Evolutionary conservation across 2,888 invertebrate species (phyloP).

Genomic region (Drosophila buzzatii): DNA sequence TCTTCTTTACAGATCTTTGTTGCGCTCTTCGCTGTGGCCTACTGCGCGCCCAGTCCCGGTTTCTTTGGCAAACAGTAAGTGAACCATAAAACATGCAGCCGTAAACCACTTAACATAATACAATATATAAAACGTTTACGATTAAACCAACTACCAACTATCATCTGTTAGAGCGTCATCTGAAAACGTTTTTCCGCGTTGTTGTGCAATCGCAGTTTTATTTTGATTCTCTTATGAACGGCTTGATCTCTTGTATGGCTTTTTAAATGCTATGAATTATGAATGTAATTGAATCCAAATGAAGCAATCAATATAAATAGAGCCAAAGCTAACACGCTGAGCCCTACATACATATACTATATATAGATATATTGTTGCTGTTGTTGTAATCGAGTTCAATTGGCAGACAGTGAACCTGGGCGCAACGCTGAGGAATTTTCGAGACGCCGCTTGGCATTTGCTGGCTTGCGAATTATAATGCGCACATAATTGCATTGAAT

Average conservation of each 20-base stretch:
- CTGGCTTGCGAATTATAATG: slow-evolving; percentile 64
- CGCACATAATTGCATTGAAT: slow-evolving; percentile 71
- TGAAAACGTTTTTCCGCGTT: slow-evolving; percentile 62
- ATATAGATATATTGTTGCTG: slow-evolving; percentile 1
- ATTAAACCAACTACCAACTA: not conserved
- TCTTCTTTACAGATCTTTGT: slow-evolving; percentile 76
- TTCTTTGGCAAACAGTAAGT: slow-evolving; percentile 84
- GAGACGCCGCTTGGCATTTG: slow-evolving; percentile 59
- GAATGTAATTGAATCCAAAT: slow-evolving; percentile 63
- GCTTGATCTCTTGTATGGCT: slow-evolving; percentile 42
- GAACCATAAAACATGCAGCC: slow-evolving; percentile 26
- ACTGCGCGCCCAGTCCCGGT: slow-evolving; percentile 81
- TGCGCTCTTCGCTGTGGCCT: slow-evolving; percentile 78
- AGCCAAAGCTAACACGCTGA: slow-evolving; percentile 46
- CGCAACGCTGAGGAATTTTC: slow-evolving; percentile 66
- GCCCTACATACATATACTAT: slow-evolving; percentile 3
- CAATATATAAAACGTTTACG: not conserved
- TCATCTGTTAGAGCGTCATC: slow-evolving; percentile 3
- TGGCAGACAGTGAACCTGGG: slow-evolving; percentile 53
- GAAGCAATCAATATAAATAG: slow-evolving; percentile 67
- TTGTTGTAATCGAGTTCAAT: slow-evolving; percentile 29
- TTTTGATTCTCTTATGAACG: slow-evolving; percentile 1
- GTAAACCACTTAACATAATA: slow-evolving; percentile 3
- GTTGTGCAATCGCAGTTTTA: slow-evolving; percentile 50
- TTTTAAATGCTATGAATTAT: slow-evolving; percentile 67